Base-by-base conservation (phyloP, 2,888 invertebrate species). In the Oscheius sp. region DNA sequence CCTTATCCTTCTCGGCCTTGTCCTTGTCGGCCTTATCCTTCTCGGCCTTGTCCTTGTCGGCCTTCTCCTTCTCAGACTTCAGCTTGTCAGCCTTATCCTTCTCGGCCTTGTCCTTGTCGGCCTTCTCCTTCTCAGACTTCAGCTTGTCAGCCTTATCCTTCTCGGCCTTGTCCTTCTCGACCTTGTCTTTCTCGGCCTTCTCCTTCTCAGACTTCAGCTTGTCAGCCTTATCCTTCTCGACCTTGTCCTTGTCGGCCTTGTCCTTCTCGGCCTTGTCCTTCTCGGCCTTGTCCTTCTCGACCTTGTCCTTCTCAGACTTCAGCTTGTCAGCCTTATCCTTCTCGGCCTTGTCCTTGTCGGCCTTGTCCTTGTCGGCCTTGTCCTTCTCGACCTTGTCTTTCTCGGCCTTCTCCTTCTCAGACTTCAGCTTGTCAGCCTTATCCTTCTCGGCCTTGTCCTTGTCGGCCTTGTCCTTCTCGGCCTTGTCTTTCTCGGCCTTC, bases 381-480 rank as follows among this genome's bases (percentile, higher is more conserved):
- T 39, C 39, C 42, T 58, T 58, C 23, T 37, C 58, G 15, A 3
- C 4, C 42, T 58, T 39, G 0, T 8, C 39, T 29, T 58, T 58
- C 3, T 58, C 58, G 42, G 58, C 58, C 58, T 58, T 58, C 1
- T 58, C 58, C 58, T 58, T 58, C 5, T 58, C 58, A 27, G 42
- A 12, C 58, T 58, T 58, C 39, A 17, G 17, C 57, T 57, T 57
- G 2, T 57, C 57, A 3, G 3, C 34, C 37, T 57, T 57, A 0
- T 6, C 5, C 4, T 57, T 57, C 10, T 37, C 58, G 25, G 42
- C 23, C 58, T 58, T 58, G 12, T 58, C 58, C 27, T 58, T 58
- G 12, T 58, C 58, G 42, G 39, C 39, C 42, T 37, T 58, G 10
- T 58, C 58, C 27, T 58, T 58, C 1, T 58, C 58, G 17, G 58